A percentile compares a stretch with the other conserved stretches of the same genome.
Conservation (phyloP, 2,888 invertebrate genomes). For the Acanthopleura granulata region DNA sequence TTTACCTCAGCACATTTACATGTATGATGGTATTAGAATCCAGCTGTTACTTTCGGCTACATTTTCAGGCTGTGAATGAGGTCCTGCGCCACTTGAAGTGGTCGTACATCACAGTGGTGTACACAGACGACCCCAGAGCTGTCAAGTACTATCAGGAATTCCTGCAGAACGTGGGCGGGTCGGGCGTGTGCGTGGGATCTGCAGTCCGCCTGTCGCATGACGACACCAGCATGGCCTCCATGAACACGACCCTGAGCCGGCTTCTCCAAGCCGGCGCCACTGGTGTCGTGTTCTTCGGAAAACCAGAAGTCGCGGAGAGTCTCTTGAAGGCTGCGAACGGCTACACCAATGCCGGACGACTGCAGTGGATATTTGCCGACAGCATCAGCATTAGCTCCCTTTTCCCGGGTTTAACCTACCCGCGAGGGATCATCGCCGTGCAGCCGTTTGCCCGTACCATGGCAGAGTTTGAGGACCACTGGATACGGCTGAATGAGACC, state of each 20-base stretch:
- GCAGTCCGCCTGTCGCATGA: constrained; percentile 41
- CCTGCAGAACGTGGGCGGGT: constrained; percentile 39
- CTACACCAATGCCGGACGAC: constrained; percentile 41
- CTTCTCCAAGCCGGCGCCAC: constrained; percentile 37
- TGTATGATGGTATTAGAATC: too few relatives aligned
- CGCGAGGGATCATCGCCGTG: constrained; percentile 54
- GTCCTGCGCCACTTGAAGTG: constrained; percentile 66
- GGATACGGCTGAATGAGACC: constrained; percentile 54
- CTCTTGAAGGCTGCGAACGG: constrained; percentile 39
- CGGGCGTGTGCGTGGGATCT: constrained; percentile 54
- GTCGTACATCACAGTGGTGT: constrained; percentile 68
- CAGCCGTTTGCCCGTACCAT: constrained; percentile 52
- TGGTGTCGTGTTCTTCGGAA: constrained; percentile 57
- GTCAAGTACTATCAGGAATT: constrained; percentile 32
- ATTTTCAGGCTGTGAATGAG: constrained; percentile 59
- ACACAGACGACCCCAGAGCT: constrained; percentile 53
- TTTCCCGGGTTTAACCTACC: constrained; percentile 43
- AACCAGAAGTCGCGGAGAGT: constrained; percentile 29
- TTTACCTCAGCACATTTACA: too few relatives aligned
- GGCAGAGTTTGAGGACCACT: constrained; percentile 65
- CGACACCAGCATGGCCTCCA: constrained; percentile 32
- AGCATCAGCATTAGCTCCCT: constrained; percentile 37
- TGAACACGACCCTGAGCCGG: constrained; percentile 38
- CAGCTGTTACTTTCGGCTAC: too few relatives aligned
- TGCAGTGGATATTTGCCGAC: constrained; percentile 64